Conservation (phyloP, 1,140 invertebrate genomes). For the Ips typographus region DNA sequence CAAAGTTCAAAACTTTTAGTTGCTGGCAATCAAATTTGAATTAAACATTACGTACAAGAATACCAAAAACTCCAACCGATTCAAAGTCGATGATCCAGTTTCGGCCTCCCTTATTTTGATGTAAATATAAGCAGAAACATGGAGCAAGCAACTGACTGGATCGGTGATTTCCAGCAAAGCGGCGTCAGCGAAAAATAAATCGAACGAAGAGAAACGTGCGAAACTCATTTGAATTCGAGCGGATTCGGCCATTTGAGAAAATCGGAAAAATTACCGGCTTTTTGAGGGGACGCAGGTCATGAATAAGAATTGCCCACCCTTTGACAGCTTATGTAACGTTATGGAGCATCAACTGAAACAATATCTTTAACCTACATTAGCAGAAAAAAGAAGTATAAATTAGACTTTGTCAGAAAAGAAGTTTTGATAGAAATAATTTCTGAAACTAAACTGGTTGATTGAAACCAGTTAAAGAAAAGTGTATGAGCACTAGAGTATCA, state of each 20-base stretch:
- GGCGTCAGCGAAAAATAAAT: slow-evolving; percentile 27
- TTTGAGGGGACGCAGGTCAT: neutral
- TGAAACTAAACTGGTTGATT: too few relatives aligned
- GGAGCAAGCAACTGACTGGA: slow-evolving; percentile 22
- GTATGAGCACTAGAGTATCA: too few relatives aligned
- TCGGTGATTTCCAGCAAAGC: slow-evolving; percentile 16
- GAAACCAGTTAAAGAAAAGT: too few relatives aligned
- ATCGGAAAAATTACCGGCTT: slow-evolving; percentile 9
- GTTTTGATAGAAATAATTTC: too few relatives aligned
- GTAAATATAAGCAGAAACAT: slow-evolving; percentile 33
- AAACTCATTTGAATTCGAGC: slow-evolving; percentile 16
- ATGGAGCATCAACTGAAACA: too few relatives aligned
- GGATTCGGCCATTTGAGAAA: slow-evolving; percentile 8
- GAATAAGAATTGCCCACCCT: neutral
- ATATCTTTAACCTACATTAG: too few relatives aligned
- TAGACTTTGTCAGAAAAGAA: too few relatives aligned
- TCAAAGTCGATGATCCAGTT: neutral
- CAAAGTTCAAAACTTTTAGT: too few relatives aligned
- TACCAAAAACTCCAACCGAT: neutral
- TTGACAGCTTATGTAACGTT: too few relatives aligned
- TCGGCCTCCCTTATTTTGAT: slow-evolving; percentile 23
- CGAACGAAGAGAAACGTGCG: slow-evolving; percentile 21
- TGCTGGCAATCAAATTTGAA: too few relatives aligned
- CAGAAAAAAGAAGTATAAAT: too few relatives aligned
- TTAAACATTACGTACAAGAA: too few relatives aligned